Evolutionary conservation across 2,113 vertebrate species (phyloP).

Genomic region (Fukomys damarensis): DNA sequence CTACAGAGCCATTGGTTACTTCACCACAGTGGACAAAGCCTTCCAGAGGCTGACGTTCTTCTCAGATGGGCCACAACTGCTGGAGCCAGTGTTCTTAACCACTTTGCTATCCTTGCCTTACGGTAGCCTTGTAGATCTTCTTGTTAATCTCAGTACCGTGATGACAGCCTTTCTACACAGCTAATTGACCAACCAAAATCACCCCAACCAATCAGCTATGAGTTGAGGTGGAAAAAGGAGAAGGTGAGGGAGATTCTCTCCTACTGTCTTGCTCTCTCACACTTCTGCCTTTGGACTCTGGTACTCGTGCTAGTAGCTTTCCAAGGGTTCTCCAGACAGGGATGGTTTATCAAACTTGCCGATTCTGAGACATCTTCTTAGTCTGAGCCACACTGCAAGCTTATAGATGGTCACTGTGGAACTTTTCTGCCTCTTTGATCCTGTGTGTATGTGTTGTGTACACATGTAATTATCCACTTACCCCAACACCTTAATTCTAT

Average conservation of each 20-base stretch:
- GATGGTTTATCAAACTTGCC: not conserved
- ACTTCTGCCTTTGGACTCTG: not conserved
- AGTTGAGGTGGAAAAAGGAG: not conserved
- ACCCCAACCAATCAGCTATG: not conserved
- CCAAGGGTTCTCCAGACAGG: not conserved
- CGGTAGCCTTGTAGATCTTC: constrained; percentile 84
- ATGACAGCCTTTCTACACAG: constrained; percentile 94
- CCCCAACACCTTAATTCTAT: not conserved
- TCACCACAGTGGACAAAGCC: not conserved
- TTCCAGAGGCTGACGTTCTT: constrained; percentile 89
- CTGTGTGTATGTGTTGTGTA: not conserved
- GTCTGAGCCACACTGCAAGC: too few species aligned
- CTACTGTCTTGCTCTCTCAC: not conserved
- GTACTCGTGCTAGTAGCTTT: not conserved
- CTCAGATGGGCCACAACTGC: constrained; percentile 88
- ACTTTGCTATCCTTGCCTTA: constrained; percentile 89
- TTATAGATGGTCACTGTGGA: not conserved
- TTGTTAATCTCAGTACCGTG: constrained; percentile 97
- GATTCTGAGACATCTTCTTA: not conserved
- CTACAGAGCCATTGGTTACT: not conserved
- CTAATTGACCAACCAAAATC: not conserved
- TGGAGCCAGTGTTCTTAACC: constrained; percentile 88
- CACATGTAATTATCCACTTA: not conserved
- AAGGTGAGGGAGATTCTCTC: not conserved
- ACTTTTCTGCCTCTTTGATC: not conserved